Evolutionary conservation across 1,140 invertebrate genomes (phyloP).

Genomic region (Drosophila virilis): DNA sequence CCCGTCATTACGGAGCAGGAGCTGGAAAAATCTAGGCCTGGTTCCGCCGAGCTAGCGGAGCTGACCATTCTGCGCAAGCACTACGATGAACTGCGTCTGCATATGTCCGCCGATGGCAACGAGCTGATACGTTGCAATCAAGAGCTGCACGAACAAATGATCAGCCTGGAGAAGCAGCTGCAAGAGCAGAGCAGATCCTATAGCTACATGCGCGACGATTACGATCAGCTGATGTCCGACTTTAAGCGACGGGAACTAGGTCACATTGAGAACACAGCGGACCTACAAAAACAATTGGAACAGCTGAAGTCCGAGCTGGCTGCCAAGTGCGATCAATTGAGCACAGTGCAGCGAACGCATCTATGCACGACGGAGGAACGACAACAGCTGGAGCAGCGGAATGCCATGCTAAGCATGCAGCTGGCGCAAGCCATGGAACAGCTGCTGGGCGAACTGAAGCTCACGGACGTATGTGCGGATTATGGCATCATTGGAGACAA

Average conservation of each 20-base stretch:
- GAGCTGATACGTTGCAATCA: constrained; percentile 55
- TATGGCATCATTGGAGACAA: constrained; percentile 77
- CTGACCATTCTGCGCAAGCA: constrained; percentile 59
- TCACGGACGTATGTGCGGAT: constrained; percentile 58
- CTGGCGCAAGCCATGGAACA: constrained; percentile 62
- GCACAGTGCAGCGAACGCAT: constrained; percentile 7
- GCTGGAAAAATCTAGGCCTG: constrained; percentile 7
- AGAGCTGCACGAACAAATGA: constrained; percentile 53
- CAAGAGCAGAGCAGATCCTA: constrained; percentile 58
- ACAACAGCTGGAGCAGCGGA: constrained; percentile 59
- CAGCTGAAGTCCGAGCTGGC: constrained; percentile 30
- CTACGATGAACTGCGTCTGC: constrained; percentile 70
- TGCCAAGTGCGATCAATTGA: constrained; percentile 26
- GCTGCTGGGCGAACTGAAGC: constrained; percentile 54
- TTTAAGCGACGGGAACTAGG: constrained; percentile 52
- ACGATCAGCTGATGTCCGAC: constrained; percentile 56
- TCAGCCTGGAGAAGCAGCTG: constrained; percentile 58
- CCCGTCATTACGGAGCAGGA: constrained; percentile 46
- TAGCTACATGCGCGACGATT: constrained; percentile 67
- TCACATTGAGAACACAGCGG: constrained; percentile 57
- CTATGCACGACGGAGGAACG: constrained; percentile 65
- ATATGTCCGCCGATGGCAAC: constrained; percentile 63
- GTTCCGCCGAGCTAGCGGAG: constrained; percentile 39
- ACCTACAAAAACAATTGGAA: constrained; percentile 25
- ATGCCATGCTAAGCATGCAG: constrained; percentile 62